phyloP scores from a whole-genome alignment of 2,888 invertebrate genomes.

The Drosophila recens region DNA sequence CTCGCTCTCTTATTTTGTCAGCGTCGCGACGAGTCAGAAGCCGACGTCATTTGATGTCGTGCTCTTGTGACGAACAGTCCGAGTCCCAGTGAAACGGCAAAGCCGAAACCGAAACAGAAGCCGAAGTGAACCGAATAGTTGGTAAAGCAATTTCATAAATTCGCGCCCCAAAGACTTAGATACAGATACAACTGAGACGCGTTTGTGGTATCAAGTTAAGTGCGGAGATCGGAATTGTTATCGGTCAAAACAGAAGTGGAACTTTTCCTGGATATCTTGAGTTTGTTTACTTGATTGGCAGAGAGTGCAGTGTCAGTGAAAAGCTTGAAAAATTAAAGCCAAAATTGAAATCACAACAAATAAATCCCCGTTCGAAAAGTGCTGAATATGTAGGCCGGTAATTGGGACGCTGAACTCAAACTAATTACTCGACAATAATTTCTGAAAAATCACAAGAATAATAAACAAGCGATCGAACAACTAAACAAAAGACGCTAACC shows the following conservation, averaged over 20 bases:
- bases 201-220: slow-evolving; percentile 41
- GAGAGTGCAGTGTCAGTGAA: slow-evolving; percentile 13
- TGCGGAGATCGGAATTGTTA: slow-evolving; percentile 52
- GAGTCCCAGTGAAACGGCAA: slow-evolving; percentile 23
- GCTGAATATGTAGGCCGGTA: slow-evolving; percentile 63
- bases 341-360: slow-evolving; percentile 32
- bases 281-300: slow-evolving; percentile 12
- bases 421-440: slow-evolving; percentile 76
- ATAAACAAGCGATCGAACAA: slow-evolving; percentile 53
- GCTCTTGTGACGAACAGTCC: slow-evolving; percentile 54
- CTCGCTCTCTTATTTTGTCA: background rate
- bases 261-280: slow-evolving; percentile 11
- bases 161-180: slow-evolving; percentile 39
- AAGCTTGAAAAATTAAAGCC: slow-evolving; percentile 5
- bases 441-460: slow-evolving; percentile 60
- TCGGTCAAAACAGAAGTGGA: slow-evolving; percentile 24
- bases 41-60: slow-evolving; percentile 52
- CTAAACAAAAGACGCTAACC: slow-evolving; percentile 13
- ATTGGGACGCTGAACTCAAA: slow-evolving; percentile 64
- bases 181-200: slow-evolving; percentile 34
- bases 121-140: slow-evolving; percentile 36
- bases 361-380: slow-evolving; percentile 51
- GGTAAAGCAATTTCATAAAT: slow-evolving; percentile 51
- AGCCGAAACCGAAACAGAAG: slow-evolving; percentile 28
- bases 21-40: slow-evolving; percentile 6